Evolutionary conservation across 2,113 vertebrate species (phyloP).

Genomic region (Myxocyprinus asiaticus): DNA sequence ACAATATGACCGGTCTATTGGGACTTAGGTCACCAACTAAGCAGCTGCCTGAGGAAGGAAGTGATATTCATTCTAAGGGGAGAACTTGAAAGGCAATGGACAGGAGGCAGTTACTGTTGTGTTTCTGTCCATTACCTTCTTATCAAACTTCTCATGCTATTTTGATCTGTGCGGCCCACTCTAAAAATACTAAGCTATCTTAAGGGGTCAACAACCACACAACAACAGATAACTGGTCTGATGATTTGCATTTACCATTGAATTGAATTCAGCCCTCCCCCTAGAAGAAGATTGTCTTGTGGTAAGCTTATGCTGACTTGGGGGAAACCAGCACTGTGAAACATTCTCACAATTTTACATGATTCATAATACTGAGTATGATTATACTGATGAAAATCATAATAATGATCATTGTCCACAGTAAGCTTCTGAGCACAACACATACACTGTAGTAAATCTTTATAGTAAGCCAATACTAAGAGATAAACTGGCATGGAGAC

Average conservation of each 20-base stretch:
- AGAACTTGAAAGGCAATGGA: slow-evolving; percentile 4
- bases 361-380: background rate
- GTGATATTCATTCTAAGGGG: slow-evolving; percentile 29
- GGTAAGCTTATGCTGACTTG: slow-evolving; percentile 1
- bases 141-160: slow-evolving; percentile 42
- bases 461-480: background rate
- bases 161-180: background rate
- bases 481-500: background rate
- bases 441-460: background rate
- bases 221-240: background rate
- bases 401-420: background rate
- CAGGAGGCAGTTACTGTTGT: background rate
- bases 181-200: slow-evolving; percentile 26
- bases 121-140: slow-evolving; percentile 1
- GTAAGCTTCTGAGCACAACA: background rate
- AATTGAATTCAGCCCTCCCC: background rate
- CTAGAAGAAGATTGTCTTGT: slow-evolving; percentile 18
- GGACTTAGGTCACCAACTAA: background rate
- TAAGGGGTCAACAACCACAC: background rate
- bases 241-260: slow-evolving; percentile 2
- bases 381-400: background rate
- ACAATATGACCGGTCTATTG: background rate
- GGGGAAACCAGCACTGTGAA: background rate
- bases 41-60: slow-evolving; percentile 42
- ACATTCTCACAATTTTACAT: background rate